These are phyloP conservation scores for Berghia stephanieae DNA, from an alignment of 1,140 invertebrate species.

Conservation along the genomic window DNA sequence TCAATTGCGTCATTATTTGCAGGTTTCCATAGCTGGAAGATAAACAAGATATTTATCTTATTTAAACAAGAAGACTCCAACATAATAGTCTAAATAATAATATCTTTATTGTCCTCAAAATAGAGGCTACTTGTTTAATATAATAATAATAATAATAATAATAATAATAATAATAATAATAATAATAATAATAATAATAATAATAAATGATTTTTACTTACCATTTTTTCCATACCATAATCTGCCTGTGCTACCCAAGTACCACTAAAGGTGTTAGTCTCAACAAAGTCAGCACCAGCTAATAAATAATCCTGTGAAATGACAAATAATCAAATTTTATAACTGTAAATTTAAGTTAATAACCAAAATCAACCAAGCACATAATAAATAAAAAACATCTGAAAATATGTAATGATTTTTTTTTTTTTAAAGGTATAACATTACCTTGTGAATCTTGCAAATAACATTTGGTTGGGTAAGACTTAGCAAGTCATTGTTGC, in stretches of 20 bases:
- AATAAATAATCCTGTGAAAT: conserved; percentile 69
- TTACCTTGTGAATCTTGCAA: conserved; percentile 70
- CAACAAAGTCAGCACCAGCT: conserved; percentile 74
- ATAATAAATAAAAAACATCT: conserved; percentile 17
- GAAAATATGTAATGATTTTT: neutral
- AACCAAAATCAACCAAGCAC: conserved; percentile 13
- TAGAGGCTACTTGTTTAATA: no score
- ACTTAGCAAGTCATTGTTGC: conserved; percentile 74
- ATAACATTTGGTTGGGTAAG: conserved; percentile 72
- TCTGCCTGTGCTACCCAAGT: conserved; percentile 73
- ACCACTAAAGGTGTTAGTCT: conserved; percentile 75
- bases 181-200: neutral
- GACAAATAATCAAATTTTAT: neutral
- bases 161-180: no score
- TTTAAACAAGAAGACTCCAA: no score
- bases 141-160: no score
- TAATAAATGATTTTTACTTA: conserved; percentile 36
- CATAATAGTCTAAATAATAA: no score
- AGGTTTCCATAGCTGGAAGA: no score
- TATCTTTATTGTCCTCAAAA: no score
- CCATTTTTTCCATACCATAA: conserved; percentile 71
- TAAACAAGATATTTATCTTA: no score
- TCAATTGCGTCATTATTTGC: no score
- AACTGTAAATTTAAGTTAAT: neutral
- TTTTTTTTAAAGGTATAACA: neutral